Evolutionary conservation across 2,113 vertebrate species (phyloP), one percentile per base, ranked within the genome.

Genomic region (Strigops habroptila): DNA sequence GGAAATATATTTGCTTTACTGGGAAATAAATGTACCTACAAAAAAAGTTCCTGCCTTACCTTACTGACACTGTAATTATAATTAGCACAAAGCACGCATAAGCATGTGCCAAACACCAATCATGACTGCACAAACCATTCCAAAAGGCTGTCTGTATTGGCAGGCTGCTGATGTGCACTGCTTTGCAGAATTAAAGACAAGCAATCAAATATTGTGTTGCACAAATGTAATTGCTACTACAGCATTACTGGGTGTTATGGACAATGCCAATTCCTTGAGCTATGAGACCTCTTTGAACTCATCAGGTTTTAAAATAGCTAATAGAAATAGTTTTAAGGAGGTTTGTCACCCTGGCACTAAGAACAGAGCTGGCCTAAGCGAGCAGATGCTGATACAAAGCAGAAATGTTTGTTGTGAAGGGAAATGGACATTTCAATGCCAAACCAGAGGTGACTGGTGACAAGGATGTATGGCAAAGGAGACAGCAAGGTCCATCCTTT

Each of bases 171-270:
- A 85, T 59, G 88, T 85, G 93, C 95, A 92, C 78, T 44, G 82
- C 91, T 95, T 95, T 90, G 88, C 75, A 93, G 82, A 89, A 96
- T 94, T 92, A 97, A 91, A 89, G 86, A 91, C 87, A 91, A 95
- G 93, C 87, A 82, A 90, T 95, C 82, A 95, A 95, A 77, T 60
- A 75, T 12, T 65, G 44, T 49, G 86, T 93, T 92, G 63, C 91
- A 88, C 75, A 93, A 97, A 87, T 73, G 92, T 70, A 90, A 95
- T 90, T 81, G 85, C 84, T 89, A 13, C 69, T 67, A 52, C n/a
- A 90, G 86, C 81, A 73, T 48, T 24, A 22, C 48, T 22, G 71
- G 48, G 43, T 76, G 65, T 83, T 84, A 79, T 0, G 17, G 94
- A 68, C 65, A 88, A 18, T 12, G 67, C 92, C 94, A 92, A 18